Evolutionary conservation across 2,888 invertebrate species (phyloP), one percentile per base, ranked within the genome.

Genomic region (Halictus ligatus): DNA sequence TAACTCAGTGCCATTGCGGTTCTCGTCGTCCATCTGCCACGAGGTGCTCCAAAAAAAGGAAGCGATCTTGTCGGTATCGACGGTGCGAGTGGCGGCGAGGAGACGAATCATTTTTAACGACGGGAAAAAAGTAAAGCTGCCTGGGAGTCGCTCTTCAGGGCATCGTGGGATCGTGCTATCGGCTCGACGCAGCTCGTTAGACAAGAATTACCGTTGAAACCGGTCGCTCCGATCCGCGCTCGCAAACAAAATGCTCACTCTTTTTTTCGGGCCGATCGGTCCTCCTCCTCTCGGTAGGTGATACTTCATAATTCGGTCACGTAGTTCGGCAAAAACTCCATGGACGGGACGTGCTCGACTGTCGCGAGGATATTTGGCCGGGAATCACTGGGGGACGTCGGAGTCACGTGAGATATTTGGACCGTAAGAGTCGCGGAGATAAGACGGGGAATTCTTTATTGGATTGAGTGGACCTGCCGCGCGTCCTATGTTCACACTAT

Each of bases 231-330:
- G 54, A 60, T 75, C 73, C 4, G 12, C 12, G 50, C 73, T 64
- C 79, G 77, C 81, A 75, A 86, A 87, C 83, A 77, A 83, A 85
- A 78, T 77, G 78, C 75, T 78, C 72, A 50, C 21, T 67, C 43
- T 5, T 21, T 82, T 80, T 40, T 67, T 72, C 43, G 48, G 21
- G 35, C 48, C 40, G 46, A n/a, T 13, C 21, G 25, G 50, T 7
- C 48, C 25, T 21, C 13, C 29, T 7, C 64, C 29, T 5, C 60
- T 12, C 0, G 54, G 67, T 35, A 18, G 35, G 69, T 72, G 40
- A 67, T 67, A 54, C 77, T 86, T 87, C 78, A 86, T 72, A 87
- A 83, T 87, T 83, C 74, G 83, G 86, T 86, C 87, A 87, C 87
- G 87, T 87, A 86, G 67, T 35, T 21, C 10, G 78, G 50, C 81